Evolutionary conservation across 2,113 vertebrate species (phyloP).

Genomic region (Corapipo altera): DNA sequence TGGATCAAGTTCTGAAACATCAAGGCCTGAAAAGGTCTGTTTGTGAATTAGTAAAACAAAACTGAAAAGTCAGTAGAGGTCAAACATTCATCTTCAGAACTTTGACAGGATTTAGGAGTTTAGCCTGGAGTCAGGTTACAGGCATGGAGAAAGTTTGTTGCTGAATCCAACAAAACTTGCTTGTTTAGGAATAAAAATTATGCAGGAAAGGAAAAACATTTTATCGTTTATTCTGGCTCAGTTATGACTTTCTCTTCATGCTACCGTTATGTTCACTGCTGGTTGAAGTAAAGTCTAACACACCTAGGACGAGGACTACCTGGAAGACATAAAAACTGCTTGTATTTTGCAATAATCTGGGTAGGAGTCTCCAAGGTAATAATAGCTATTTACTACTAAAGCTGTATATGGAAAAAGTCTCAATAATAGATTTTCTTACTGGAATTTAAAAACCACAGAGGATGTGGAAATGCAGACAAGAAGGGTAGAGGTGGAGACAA

Average conservation of each 20-base stretch:
- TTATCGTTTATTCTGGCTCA: neutral
- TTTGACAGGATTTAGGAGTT: fast-evolving
- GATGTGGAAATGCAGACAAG: neutral
- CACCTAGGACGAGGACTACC: neutral
- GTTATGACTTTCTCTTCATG: neutral
- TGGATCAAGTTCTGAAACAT: neutral
- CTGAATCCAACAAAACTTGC: neutral
- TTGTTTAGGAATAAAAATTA: neutral
- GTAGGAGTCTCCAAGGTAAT: neutral
- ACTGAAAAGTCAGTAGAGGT: neutral
- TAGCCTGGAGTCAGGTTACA: neutral
- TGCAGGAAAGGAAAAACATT: fast-evolving
- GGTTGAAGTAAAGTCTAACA: neutral
- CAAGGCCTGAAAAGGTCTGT: neutral
- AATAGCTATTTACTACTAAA: neutral
- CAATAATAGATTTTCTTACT: neutral
- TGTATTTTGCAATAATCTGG: neutral
- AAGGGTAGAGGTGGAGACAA: neutral
- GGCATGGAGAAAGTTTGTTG: neutral
- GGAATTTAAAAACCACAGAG: neutral
- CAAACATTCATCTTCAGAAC: neutral
- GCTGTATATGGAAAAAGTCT: neutral
- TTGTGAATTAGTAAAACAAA: neutral
- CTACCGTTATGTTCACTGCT: neutral
- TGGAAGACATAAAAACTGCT: neutral